Percentiles rank a stretch among this genome's conserved stretches.
Conservation (phyloP, 2,888 invertebrate genomes). For the Mongoloraphidia duomilia region DNA sequence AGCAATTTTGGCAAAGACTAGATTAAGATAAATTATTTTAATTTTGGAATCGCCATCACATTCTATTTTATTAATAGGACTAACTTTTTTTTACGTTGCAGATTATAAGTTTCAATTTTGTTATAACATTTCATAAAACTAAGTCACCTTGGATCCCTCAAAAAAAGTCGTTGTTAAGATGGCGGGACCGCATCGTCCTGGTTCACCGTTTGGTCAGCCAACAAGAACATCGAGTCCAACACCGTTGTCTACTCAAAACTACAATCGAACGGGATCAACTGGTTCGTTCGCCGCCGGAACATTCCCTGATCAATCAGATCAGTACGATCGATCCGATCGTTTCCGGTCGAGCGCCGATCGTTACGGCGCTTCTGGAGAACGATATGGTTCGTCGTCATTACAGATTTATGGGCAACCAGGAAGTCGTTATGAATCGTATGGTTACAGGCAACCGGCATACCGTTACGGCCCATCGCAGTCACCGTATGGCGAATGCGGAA, state of each 20-base stretch:
- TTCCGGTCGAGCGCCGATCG: slow-evolving; percentile 3
- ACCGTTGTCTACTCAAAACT: slow-evolving; percentile 5
- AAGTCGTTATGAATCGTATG: background rate
- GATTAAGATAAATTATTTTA: too few relatives aligned
- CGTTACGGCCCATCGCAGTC: background rate
- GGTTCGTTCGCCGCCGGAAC: background rate
- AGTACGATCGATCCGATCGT: slow-evolving; percentile 2
- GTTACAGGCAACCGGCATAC: background rate
- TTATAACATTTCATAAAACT: too few relatives aligned
- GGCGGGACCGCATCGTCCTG: slow-evolving; percentile 6
- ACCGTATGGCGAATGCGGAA: background rate
- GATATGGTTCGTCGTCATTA: slow-evolving; percentile 1
- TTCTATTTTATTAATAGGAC: too few relatives aligned
- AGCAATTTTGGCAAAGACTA: too few relatives aligned
- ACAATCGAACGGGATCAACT: slow-evolving; percentile 3
- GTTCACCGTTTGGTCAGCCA: slow-evolving; percentile 5
- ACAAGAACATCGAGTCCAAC: slow-evolving; percentile 5
- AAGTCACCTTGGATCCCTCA: too few relatives aligned
- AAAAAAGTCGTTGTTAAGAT: background rate
- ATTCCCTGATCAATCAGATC: slow-evolving; percentile 1
- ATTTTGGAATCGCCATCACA: too few relatives aligned
- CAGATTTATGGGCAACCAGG: slow-evolving; percentile 2
- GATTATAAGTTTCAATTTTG: too few relatives aligned
- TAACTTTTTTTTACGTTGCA: too few relatives aligned
- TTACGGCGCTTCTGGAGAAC: background rate